Base-by-base conservation (phyloP, 2,888 invertebrate species). In the Phragmatobia fuliginosa region DNA sequence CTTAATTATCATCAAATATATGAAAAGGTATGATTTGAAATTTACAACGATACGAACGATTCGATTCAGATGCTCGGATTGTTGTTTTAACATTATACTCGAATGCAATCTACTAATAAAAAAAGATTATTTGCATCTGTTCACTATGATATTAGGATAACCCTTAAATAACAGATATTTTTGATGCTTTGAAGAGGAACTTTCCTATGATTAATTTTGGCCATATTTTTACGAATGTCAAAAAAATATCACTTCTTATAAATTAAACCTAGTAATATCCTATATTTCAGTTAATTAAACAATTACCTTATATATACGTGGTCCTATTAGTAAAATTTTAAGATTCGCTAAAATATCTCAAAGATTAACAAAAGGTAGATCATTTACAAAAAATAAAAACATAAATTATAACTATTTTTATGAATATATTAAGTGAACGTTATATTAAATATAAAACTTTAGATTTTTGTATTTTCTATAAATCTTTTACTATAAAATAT, bases 341-440 rank as follows among this genome's bases (percentile, higher is more conserved):
- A 83, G 82, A 83, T 84, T 83, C 80, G 70, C 79, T 85, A 83
- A 83, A 84, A 85, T 84, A 86, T 83, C 80, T 83, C 72, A 80
- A 82, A 79, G 80, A 80, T 81, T 84, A 86, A 86, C 84, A 82
- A 79, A 69, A 74, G 74, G 83, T 81, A 82, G 77, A 83, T 81
- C 74, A 71, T 75, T 75, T 72, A 68, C 59, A 75, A 68, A 71
- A 36, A 67, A 66, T 62, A 75, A 76, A 77, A 78, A 73, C 70
- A 72, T 70, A 70, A 77, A 72, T 71, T 74, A 52, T 67, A 76
- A 72, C 72, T 68, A 62, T 61, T 66, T 68, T 68, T 67, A 38
- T 14, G 32, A 66, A 62, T 63, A 45, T 64, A 66, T 66, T 58
- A n/a, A 61, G 64, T 70, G 63, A 63, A 63, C 62, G 59, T 60